phyloP scores from a whole-genome alignment of 2,888 invertebrate genomes.

The Octodonta nipae region DNA sequence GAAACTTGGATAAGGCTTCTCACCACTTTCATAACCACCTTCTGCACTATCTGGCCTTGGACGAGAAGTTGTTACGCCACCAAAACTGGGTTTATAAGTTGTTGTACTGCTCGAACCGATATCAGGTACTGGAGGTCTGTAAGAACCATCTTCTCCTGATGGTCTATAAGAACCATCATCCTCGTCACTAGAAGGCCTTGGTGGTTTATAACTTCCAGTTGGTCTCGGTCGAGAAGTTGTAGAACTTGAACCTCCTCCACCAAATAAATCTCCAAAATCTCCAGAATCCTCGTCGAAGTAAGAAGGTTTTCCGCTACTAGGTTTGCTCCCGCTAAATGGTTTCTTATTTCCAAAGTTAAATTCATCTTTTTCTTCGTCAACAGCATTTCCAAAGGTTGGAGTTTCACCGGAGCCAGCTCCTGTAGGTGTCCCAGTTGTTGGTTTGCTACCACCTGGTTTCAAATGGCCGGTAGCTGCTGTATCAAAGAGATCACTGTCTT shows the following conservation, averaged over 20 bases:
- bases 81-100: constrained; percentile 10
- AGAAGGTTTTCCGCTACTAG: constrained; percentile 4
- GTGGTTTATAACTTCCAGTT: no score
- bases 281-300: constrained; percentile 6
- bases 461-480: constrained; percentile 45
- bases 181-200: no score
- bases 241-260: constrained; percentile 8
- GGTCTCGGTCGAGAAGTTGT: no score
- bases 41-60: no score
- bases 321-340: constrained; percentile 1
- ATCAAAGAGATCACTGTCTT: constrained; percentile 27
- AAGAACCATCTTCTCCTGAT: no score
- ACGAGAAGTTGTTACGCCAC: constrained; percentile 4
- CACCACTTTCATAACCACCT: not conserved
- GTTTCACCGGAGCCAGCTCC: not conserved
- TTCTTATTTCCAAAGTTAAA: no score
- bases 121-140: no score
- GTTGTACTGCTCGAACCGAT: no score
- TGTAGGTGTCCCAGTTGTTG: constrained; percentile 3
- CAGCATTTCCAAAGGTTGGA: not conserved
- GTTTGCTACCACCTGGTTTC: constrained; percentile 3
- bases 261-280: constrained; percentile 7
- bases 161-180: constrained; percentile 21
- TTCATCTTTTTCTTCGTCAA: constrained; percentile 3
- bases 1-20: constrained; percentile 9